Evolutionary conservation across 2,888 invertebrate genomes (phyloP), one percentile per base, ranked within the genome.

Genomic region (Hirtodrosophila confusa): DNA sequence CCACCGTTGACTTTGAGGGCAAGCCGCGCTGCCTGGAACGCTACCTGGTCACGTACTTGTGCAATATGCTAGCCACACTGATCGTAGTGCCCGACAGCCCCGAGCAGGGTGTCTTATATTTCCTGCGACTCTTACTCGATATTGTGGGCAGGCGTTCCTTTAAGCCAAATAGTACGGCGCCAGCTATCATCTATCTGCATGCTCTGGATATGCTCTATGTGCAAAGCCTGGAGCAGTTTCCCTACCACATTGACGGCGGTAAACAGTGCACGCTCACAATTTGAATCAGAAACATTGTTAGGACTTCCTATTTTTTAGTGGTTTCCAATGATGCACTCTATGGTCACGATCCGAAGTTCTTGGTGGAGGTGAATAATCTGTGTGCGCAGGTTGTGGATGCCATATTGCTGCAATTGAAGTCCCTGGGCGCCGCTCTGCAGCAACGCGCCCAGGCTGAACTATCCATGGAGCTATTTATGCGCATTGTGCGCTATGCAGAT

Each of bases 291-390:
- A 3, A 24, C n/a, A 33, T 12, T 10, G 8, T 8, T 7, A 9
- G 4, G 35, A 33, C 12, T 29, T 0, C 3, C 8, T 31, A 9
- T 36, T 11, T 29, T 36, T 0, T 40, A 95, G 97, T 98, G 67
- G 95, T 98, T 88, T 97, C 98, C 3, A 99, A 99, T 90, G 98
- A 99, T 91, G 94, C 95, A 60, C 92, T 99, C 39, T 99, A 98
- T 89, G 98, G 98, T 6, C 94, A 95, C 9, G 98, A 98, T 92
- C 93, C 94, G 10, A 97, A 97, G 91, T 98, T 97, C 90, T 92
- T 98, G 49, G 92, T 93, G 3, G 96, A 97, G 91, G 93, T 98
- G 1, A 95, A 96, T 85, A 94, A 94, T 88, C 94, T 97, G 89
- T 95, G 95, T 69, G 93, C 94, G 0, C 94, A 95, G 72, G 93